These are phyloP conservation scores for Drosophila dunni DNA, from an alignment of 1,140 invertebrate genomes.

Conservation along the genomic window DNA sequence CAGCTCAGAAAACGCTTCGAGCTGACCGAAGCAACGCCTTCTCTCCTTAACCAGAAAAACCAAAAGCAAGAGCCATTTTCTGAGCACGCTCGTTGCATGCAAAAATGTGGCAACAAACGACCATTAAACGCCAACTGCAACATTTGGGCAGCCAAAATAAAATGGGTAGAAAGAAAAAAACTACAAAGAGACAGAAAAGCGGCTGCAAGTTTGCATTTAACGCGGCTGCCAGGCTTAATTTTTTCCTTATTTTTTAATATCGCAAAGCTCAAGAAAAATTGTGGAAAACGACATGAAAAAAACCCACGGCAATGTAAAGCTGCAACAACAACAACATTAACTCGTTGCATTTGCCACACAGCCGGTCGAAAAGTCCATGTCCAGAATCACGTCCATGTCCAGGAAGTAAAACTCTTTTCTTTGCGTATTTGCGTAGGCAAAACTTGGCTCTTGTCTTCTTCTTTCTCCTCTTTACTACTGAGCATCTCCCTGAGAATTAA, in stretches of 20 bases:
- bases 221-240: conserved; percentile 82
- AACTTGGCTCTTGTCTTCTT: conserved; percentile 69
- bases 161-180: conserved; percentile 5
- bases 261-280: conserved; percentile 58
- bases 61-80: conserved; percentile 56
- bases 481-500: not conserved
- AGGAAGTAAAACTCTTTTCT: conserved; percentile 63
- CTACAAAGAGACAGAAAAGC: conserved; percentile 26
- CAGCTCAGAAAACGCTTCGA: conserved; percentile 52
- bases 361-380: conserved; percentile 38
- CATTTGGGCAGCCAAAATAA: conserved; percentile 59
- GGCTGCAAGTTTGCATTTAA: conserved; percentile 80
- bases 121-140: conserved; percentile 66
- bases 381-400: conserved; percentile 58
- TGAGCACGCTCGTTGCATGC: conserved; percentile 65
- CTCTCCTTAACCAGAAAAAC: conserved; percentile 41
- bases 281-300: conserved; percentile 58
- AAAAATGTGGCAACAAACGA: conserved; percentile 67
- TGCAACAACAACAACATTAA: conserved; percentile 32
- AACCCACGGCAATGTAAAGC: conserved; percentile 75
- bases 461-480: not conserved
- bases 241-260: conserved; percentile 78
- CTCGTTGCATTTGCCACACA: conserved; percentile 42
- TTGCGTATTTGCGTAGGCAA: conserved; percentile 79
- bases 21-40: conserved; percentile 70